Percentiles rank a stretch among this genome's conserved stretches.
Evolutionary conservation across 2,113 vertebrate genomes (phyloP).

Genomic region (Fregetta grallaria): DNA sequence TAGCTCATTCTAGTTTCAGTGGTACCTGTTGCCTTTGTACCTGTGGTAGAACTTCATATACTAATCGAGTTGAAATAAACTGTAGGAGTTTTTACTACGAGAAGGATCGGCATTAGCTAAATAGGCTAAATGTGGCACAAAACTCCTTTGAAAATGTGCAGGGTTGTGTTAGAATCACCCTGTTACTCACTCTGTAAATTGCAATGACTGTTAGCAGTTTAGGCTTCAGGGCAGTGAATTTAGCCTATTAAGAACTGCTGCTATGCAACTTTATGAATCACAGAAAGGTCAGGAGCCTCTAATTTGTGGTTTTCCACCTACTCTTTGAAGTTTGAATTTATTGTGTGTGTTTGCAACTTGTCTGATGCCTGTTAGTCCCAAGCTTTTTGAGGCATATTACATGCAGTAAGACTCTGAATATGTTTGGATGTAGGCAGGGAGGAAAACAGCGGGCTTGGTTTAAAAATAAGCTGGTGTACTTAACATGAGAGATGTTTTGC

Average conservation of each 20-base stretch:
- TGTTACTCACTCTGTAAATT: neutral
- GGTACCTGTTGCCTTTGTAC: slow-evolving; percentile 26
- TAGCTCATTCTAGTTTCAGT: slow-evolving; percentile 3
- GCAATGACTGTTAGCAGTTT: neutral
- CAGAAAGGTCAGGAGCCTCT: neutral
- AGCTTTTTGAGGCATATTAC: neutral
- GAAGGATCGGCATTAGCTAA: neutral
- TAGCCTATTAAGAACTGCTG: neutral
- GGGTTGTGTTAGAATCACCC: neutral
- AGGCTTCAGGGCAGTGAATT: slow-evolving; percentile 39
- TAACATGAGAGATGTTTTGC: neutral
- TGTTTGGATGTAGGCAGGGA: neutral
- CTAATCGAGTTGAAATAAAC: neutral
- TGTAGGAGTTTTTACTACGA: neutral
- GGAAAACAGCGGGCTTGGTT: neutral
- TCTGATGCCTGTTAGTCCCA: neutral
- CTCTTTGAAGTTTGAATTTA: slow-evolving; percentile 35
- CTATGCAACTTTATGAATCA: slow-evolving; percentile 18
- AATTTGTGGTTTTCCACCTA: slow-evolving; percentile 57
- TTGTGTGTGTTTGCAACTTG: neutral
- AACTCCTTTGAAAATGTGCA: neutral
- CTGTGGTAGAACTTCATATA: neutral
- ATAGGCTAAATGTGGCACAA: neutral
- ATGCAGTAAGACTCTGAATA: neutral
- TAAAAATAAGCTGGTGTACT: slow-evolving; percentile 15